A percentile compares a stretch with the other conserved stretches of the same genome.
Conservation (phyloP, 2,888 invertebrate genomes). For the Serripes groenlandicus region DNA sequence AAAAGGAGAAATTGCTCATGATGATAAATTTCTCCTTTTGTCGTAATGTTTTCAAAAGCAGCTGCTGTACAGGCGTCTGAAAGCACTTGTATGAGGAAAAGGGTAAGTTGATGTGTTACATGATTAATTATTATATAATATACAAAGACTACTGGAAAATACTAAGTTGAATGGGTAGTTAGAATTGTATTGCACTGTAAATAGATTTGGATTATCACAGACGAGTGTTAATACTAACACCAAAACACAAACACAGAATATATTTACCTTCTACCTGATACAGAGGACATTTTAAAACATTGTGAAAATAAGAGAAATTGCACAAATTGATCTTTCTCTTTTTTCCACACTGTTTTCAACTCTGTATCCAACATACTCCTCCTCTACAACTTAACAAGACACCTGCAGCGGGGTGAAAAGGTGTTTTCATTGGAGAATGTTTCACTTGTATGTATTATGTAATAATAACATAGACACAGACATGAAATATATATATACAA, state of each 20-base stretch:
- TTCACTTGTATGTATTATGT: too few relatives aligned
- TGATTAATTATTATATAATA: too few relatives aligned
- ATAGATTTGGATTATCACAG: constrained; percentile 1
- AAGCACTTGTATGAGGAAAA: too few relatives aligned
- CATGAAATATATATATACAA: too few relatives aligned
- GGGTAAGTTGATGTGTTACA: too few relatives aligned
- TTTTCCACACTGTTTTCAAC: background rate
- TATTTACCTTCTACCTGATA: background rate
- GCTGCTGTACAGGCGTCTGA: too few relatives aligned
- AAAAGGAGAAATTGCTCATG: background rate
- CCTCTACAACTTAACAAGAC: too few relatives aligned
- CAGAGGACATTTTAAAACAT: background rate
- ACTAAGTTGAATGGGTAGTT: background rate
- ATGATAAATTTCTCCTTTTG: background rate
- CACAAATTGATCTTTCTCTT: background rate
- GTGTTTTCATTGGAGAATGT: too few relatives aligned
- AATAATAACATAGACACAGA: too few relatives aligned
- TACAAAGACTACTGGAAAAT: background rate
- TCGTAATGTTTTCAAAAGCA: constrained; percentile 11
- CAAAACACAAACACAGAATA: background rate
- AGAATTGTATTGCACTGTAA: background rate
- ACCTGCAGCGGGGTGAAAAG: too few relatives aligned
- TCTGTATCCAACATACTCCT: too few relatives aligned
- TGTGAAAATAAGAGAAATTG: background rate
- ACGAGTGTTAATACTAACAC: background rate